Base-by-base conservation (phyloP, 2,888 invertebrate genomes). In the Epinotia ramella region DNA sequence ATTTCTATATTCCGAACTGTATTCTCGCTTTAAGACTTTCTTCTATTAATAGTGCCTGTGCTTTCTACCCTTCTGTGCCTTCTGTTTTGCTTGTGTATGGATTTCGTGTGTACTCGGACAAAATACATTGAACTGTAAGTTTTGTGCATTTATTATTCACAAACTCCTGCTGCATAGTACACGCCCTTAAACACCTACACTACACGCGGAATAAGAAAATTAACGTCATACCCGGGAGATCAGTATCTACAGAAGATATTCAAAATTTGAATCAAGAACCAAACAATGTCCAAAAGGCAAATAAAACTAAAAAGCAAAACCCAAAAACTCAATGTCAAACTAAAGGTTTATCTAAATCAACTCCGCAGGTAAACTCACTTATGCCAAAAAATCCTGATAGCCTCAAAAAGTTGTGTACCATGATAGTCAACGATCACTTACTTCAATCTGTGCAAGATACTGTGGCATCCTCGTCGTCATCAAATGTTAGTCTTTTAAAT, bases 161-260 rank as follows among this genome's bases (percentile, higher is more conserved):
- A n/a, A n/a, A n/a, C n/a, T n/a, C n/a, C n/a, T n/a, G n/a, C n/a
- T n/a, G n/a, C n/a, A n/a, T n/a, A n/a, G n/a, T n/a, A n/a, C n/a
- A n/a, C n/a, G n/a, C n/a, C n/a, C n/a, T n/a, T n/a, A n/a, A n/a
- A n/a, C n/a, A n/a, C n/a, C n/a, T n/a, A n/a, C n/a, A n/a, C n/a
- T n/a, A n/a, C n/a, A 73, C 73, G 46, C 65, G 74, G 20, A 79
- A 75, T 67, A 80, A 79, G 70, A 80, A 79, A 76, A 60, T 77
- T 24, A 49, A 65, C 72, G 78, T 79, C 71, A 65, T 49, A 73
- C 77, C 77, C 33, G 78, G 77, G 6, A 77, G 78, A 67, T 78
- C 78, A n/a, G 78, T 78, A 11, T 13, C 65, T 13, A 12, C 24
- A 24, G 49, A 65, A 24, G 65, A 65, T 9, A 49, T 63, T 44